Evolutionary conservation across 2,888 invertebrate species (phyloP).

Genomic region (Drosophila tripunctata): DNA sequence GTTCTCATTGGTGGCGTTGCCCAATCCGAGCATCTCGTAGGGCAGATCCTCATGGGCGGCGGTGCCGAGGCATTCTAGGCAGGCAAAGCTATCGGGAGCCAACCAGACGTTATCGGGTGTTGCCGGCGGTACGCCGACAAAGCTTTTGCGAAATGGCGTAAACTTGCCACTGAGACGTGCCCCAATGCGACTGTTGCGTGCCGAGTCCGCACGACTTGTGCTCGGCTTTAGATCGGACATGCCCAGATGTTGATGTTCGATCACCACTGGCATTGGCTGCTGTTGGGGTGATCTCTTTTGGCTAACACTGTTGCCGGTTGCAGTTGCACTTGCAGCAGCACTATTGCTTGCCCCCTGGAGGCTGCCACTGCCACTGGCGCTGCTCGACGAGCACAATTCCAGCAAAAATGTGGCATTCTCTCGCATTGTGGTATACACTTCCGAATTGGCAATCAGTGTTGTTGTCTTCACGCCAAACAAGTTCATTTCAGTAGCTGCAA

Average conservation of each 20-base stretch:
- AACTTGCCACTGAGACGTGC: conserved; percentile 71
- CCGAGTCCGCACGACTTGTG: conserved; percentile 82
- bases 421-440: conserved; percentile 88
- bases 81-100: conserved; percentile 84
- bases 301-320: background rate
- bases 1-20: conserved; percentile 79
- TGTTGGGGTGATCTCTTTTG: conserved; percentile 82
- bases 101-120: conserved; percentile 84
- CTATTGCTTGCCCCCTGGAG: background rate
- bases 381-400: conserved; percentile 88
- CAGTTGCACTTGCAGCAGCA: no score
- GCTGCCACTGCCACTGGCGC: background rate
- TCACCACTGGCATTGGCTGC: conserved; percentile 82
- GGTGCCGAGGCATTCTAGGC: conserved; percentile 83
- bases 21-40: conserved; percentile 83
- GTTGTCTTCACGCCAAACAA: conserved; percentile 83
- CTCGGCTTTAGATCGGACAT: conserved; percentile 82
- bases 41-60: conserved; percentile 83
- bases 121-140: conserved; percentile 71
- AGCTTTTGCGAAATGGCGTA: conserved; percentile 79
- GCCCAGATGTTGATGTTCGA: conserved; percentile 81
- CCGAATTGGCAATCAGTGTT: conserved; percentile 83
- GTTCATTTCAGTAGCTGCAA: conserved; percentile 82
- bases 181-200: conserved; percentile 81
- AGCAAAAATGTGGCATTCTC: conserved; percentile 97